A percentile compares a stretch with the other conserved stretches of the same genome.
These are phyloP conservation scores for Drosophila anceps DNA, from an alignment of 2,888 invertebrate genomes.

Conservation along the genomic window DNA sequence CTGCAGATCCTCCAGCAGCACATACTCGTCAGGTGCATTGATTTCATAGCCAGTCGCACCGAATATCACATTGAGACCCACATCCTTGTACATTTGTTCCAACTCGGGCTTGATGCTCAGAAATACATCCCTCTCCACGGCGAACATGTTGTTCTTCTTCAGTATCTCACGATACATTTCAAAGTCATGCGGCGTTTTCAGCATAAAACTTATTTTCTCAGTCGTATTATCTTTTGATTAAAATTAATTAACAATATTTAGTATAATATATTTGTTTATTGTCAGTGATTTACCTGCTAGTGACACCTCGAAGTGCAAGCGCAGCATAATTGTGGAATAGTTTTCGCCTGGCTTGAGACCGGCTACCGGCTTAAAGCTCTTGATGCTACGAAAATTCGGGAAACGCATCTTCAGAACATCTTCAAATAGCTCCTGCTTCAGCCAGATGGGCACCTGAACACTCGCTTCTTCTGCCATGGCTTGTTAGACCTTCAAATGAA, in stretches of 20 bases:
- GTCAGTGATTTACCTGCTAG: not conserved
- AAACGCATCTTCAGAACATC: not conserved
- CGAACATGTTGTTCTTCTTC: not conserved
- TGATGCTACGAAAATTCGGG: not conserved
- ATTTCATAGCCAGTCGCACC: conserved; percentile 57
- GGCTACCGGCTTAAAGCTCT: not conserved
- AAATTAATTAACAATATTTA: not conserved
- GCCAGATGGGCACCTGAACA: not conserved
- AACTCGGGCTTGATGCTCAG: conserved; percentile 58
- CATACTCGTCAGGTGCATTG: conserved; percentile 41
- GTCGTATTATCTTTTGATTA: not conserved
- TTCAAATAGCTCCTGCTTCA: not conserved
- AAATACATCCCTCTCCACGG: not conserved
- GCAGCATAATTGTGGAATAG: not conserved
- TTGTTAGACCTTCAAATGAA: not conserved
- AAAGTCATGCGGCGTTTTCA: conserved; percentile 3
- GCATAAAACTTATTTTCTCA: conserved; percentile 4
- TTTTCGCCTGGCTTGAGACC: not conserved
- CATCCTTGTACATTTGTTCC: conserved; percentile 62
- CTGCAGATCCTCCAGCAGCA: conserved; percentile 6
- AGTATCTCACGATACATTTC: conserved; percentile 3
- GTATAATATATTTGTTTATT: not conserved
- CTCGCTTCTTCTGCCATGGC: not conserved
- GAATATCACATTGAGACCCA: conserved; percentile 54
- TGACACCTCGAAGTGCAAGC: not conserved